Evolutionary conservation across 2,797 vertebrate species (phyloP), one percentile per base, ranked within the genome.

Genomic region (Crax fasciolata): DNA sequence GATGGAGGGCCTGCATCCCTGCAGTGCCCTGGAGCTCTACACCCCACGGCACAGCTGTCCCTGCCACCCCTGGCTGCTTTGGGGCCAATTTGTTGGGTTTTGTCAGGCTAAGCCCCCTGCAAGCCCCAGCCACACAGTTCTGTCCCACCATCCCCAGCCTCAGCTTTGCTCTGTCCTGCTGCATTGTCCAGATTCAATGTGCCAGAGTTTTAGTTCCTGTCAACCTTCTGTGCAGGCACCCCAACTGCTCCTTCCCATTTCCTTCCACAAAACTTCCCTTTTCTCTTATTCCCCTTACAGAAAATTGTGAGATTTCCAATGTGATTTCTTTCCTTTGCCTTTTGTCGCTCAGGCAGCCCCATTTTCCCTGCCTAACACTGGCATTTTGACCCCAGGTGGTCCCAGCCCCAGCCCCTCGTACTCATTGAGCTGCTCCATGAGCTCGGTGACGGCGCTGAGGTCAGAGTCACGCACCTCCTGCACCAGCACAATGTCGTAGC

Each of bases 381-480:
- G 7, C 1, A 0, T 18, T 11, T 32, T 14, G n/a, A 23, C 46
- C 51, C 21, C 3, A 0, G 10, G 25, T 1, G 4, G 39, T 24
- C 55, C 39, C 5, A 1, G 35, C 30, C 32, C 57, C 12, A 1
- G 39, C 32, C 39, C 52, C 28, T 35, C 1, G 0, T 71, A 99
- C 99, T 98, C 98, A 97, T 99, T 99, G 90, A 99, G 98, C 41
- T 97, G 96, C 46, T 98, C 93, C 98, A 99, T 97, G 87, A 99
- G 98, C 73, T 61, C 95, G 0, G 96, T 97, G 72, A 99, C 99
- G 0, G 99, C 99, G 1, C 99, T 98, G 90, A 99, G 98, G 84
- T 99, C 98, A 0, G 51, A 94, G 96, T 99, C 99, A 2, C 98
- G 98, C 92, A 99, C 99, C 90, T 99, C 99, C 97, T 99, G 99